Percentiles rank a stretch among this genome's conserved stretches.
phyloP scores from a whole-genome alignment of 2,888 invertebrate species.

The Tetrapedia diversipes region DNA sequence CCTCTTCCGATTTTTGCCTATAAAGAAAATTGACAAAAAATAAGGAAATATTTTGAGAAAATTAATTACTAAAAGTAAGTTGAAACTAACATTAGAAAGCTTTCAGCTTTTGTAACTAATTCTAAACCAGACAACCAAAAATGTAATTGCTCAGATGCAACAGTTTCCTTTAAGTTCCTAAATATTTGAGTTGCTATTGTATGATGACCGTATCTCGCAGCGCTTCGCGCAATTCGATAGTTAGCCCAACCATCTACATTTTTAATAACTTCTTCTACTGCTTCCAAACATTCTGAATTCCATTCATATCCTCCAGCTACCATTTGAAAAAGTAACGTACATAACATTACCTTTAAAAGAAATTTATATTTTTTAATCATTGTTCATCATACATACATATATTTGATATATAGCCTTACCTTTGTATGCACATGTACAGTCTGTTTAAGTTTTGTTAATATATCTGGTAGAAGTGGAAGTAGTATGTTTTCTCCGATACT shows the following conservation, averaged over 20 bases:
- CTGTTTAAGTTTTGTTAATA: slow-evolving; percentile 83
- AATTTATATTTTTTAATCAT: slow-evolving; percentile 17
- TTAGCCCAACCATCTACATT: slow-evolving; percentile 91
- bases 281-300: slow-evolving; percentile 85
- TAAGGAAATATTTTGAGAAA: slow-evolving; percentile 1
- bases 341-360: slow-evolving; percentile 86
- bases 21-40: neutral
- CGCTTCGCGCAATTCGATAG: slow-evolving; percentile 94
- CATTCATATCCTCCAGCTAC: slow-evolving; percentile 89
- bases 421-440: slow-evolving; percentile 80
- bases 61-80: neutral
- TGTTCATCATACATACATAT: neutral
- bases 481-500: slow-evolving; percentile 85
- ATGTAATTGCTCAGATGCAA: slow-evolving; percentile 94
- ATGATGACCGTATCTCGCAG: slow-evolving; percentile 93
- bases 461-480: slow-evolving; percentile 85
- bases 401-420: slow-evolving; percentile 66
- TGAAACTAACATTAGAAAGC: slow-evolving; percentile 84
- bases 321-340: slow-evolving; percentile 93
- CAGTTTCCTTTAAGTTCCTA: slow-evolving; percentile 86
- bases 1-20: slow-evolving; percentile 71
- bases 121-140: slow-evolving; percentile 94
- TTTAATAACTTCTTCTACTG: slow-evolving; percentile 85
- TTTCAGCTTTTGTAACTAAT: slow-evolving; percentile 90
- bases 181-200: slow-evolving; percentile 88